phyloP scores from a whole-genome alignment of 2,888 invertebrate species.

The Nymphalis urticae region DNA sequence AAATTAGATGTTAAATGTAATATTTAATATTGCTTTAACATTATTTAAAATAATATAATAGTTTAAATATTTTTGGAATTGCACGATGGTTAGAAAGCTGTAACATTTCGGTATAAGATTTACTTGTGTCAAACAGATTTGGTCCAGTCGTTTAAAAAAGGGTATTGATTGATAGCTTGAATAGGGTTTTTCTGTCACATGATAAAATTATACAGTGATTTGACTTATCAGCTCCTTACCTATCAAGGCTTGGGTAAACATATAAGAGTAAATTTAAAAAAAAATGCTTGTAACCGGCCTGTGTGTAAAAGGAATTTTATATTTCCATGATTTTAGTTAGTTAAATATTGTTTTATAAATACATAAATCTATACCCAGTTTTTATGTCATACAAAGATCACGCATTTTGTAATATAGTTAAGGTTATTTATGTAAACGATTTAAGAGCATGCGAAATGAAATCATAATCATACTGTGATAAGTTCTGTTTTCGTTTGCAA shows the following conservation, averaged over 20 bases:
- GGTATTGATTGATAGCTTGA: too few species aligned
- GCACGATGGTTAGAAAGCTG: background rate
- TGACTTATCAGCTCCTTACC: too few species aligned
- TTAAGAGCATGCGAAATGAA: constrained; percentile 39
- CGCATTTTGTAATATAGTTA: constrained; percentile 50
- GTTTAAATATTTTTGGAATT: too few species aligned
- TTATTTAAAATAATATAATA: background rate
- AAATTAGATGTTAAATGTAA: background rate
- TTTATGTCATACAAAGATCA: constrained; percentile 51
- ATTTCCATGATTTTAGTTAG: background rate
- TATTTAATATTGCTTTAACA: background rate
- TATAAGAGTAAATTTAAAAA: too few species aligned
- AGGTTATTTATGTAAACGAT: constrained; percentile 42
- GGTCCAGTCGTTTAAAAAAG: too few species aligned
- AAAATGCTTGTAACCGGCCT: too few species aligned
- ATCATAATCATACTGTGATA: constrained; percentile 62
- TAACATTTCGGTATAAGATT: too few species aligned
- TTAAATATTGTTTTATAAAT: constrained; percentile 11
- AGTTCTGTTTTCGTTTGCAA: constrained; percentile 59
- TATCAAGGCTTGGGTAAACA: too few species aligned
- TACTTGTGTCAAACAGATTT: too few species aligned
- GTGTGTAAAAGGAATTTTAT: background rate
- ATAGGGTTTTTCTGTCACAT: too few species aligned
- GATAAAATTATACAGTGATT: too few species aligned
- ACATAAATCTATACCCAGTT: constrained; percentile 17